Evolutionary conservation across 2,797 vertebrate species (phyloP).

Genomic region (Intellagama lesueurii): DNA sequence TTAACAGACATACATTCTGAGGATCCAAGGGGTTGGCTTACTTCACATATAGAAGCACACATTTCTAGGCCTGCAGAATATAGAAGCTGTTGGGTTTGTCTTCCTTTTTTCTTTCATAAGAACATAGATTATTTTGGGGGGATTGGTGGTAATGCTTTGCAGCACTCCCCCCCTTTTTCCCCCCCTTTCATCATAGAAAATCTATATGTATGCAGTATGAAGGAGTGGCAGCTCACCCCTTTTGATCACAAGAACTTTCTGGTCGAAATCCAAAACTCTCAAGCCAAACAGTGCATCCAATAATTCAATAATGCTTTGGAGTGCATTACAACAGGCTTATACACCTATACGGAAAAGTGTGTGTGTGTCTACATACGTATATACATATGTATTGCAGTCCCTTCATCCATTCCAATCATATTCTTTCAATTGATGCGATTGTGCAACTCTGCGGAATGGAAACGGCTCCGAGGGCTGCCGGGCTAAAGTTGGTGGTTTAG

Average conservation of each 20-base stretch:
- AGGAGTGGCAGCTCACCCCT: conserved; percentile 41
- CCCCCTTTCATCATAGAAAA: not conserved
- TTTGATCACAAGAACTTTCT: conserved; percentile 46
- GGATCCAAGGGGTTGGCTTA: no score
- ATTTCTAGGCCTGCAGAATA: not conserved
- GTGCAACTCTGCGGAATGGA: conserved; percentile 43
- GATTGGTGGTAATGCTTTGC: not conserved
- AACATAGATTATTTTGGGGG: not conserved
- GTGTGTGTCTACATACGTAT: conserved; percentile 9
- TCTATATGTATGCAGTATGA: conserved; percentile 48
- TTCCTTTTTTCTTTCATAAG: not conserved
- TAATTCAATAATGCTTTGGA: conserved; percentile 51
- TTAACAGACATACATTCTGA: no score
- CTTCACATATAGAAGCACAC: no score
- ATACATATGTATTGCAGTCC: conserved; percentile 47
- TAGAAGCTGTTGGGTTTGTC: not conserved
- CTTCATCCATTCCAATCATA: conserved; percentile 34
- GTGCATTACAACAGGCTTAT: conserved; percentile 54
- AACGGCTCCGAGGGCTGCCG: conserved; percentile 19
- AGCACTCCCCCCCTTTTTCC: not conserved
- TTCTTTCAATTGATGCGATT: not conserved
- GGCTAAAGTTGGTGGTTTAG: conserved; percentile 49
- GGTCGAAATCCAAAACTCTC: conserved; percentile 46
- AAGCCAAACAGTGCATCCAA: conserved; percentile 49
- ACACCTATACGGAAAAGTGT: conserved; percentile 15